Conservation (phyloP, 2,797 vertebrate species). For the Micromesistius poutassou region DNA sequence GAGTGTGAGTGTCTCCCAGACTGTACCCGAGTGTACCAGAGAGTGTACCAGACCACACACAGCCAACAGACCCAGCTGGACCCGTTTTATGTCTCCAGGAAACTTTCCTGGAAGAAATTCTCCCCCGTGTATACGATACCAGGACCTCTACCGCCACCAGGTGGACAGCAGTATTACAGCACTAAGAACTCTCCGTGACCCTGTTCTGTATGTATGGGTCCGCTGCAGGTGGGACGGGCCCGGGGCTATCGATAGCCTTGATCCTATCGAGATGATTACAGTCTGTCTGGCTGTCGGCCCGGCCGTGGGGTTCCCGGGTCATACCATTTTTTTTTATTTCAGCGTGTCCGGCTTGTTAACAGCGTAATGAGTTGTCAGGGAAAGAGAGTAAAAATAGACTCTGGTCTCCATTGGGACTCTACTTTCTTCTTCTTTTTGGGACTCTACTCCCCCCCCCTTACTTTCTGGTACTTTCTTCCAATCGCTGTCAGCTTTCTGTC, state of each 20-base stretch:
- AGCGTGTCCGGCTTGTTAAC: background rate
- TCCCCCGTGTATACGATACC: background rate
- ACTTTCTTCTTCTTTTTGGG: constrained; percentile 56
- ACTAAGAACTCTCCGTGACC: constrained; percentile 69
- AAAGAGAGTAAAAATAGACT: constrained; percentile 64
- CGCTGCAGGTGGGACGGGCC: background rate
- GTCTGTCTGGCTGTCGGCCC: background rate
- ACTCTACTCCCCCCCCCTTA: too few relatives aligned
- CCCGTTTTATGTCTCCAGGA: constrained; percentile 1
- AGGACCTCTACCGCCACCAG: constrained; percentile 64
- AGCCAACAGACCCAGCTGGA: constrained; percentile 52
- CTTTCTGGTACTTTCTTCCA: constrained; percentile 52
- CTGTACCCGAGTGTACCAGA: too few relatives aligned
- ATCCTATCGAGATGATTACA: background rate
- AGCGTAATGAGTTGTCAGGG: constrained; percentile 65
- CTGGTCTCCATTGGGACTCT: constrained; percentile 55
- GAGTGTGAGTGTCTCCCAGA: too few relatives aligned
- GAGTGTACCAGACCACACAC: constrained; percentile 16
- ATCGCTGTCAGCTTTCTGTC: constrained; percentile 44
- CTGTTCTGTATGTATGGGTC: constrained; percentile 36
- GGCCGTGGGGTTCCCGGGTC: background rate
- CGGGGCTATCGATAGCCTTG: background rate
- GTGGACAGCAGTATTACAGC: constrained; percentile 45
- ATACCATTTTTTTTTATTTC: background rate
- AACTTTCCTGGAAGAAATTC: background rate